Base-by-base conservation (phyloP, 1,140 invertebrate genomes). In the Drosophila ogumai region DNA sequence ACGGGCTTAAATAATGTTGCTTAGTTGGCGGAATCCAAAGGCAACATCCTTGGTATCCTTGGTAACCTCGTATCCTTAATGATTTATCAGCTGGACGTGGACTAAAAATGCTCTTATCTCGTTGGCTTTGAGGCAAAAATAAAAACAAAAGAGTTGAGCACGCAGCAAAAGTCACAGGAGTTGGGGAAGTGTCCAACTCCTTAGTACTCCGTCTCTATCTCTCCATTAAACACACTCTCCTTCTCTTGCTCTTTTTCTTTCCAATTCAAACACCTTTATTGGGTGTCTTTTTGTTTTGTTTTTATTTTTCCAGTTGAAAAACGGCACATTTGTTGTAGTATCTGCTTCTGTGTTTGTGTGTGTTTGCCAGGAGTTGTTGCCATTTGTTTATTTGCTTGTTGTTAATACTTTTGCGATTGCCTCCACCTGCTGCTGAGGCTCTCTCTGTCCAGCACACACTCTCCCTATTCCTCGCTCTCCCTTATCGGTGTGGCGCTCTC, bases 331-430 rank as follows among this genome's bases (percentile, higher is more conserved):
- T 38, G 28, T 25, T 41, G 28, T 40, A 46, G 44, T 32, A 34
- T 54, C 47, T 65, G 44, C 49, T 49, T 49, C 22, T 50, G 38
- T 81, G 61, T 38, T n/a, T n/a, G n/a, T 60, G 47, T 56, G n/a
- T 64, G 57, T 46, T 60, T 57, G 58, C 44, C 38, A 66, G 50
- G 75, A 66, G 43, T 74, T 60, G 54, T 67, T 85, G 64, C 56
- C 25, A 49, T 74, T 63, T 74, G 40, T 41, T 61, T 69, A n/a
- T 74, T 72, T 82, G 71, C 75, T 87, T 87, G 82, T 87, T 84
- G 80, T 75, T 82, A 88, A 82, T 87, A 80, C 68, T 68, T 41
- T 25, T 66, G 72, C 71, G 63, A 77, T 84, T 82, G 64, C 75
- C 72, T 47, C 59, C 54, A 36, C 49, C 41, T 75, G 63, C 60